These are phyloP conservation scores for Caenorhabditis virilis DNA, from an alignment of 2,888 invertebrate species.

Conservation along the genomic window DNA sequence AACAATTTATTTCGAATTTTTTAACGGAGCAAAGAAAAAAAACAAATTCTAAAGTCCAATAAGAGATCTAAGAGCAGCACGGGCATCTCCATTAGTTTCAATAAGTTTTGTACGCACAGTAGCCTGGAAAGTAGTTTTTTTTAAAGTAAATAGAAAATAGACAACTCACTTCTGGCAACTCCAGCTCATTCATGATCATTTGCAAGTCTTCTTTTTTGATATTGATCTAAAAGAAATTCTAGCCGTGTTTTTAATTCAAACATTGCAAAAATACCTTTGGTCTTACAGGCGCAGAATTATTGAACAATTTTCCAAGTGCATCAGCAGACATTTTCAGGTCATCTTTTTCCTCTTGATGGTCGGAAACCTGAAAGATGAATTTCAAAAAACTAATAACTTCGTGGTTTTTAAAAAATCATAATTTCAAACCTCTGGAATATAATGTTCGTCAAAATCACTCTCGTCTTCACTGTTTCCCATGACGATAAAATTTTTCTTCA, in stretches of 20 bases:
- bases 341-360: constrained; percentile 48
- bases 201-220: constrained; percentile 55
- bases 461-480: constrained; percentile 10
- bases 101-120: constrained; percentile 40
- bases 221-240: constrained; percentile 21
- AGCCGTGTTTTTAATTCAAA: background rate
- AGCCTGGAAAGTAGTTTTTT: constrained; percentile 7
- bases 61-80: constrained; percentile 29
- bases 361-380: constrained; percentile 39
- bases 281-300: constrained; percentile 12
- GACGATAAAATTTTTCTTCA: constrained; percentile 9
- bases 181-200: constrained; percentile 51
- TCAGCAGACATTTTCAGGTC: constrained; percentile 40
- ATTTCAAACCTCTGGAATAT: constrained; percentile 28
- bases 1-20: too few relatives aligned
- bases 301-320: constrained; percentile 43
- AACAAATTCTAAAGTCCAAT: constrained; percentile 11
- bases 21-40: background rate
- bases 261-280: constrained; percentile 11
- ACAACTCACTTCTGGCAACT: constrained; percentile 37
- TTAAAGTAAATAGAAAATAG: background rate
- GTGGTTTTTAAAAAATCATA: too few relatives aligned
- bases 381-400: background rate
- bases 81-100: constrained; percentile 43
- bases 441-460: constrained; percentile 33